These are phyloP conservation scores for Idaea straminata DNA, from an alignment of 2,888 invertebrate species.

Conservation along the genomic window DNA sequence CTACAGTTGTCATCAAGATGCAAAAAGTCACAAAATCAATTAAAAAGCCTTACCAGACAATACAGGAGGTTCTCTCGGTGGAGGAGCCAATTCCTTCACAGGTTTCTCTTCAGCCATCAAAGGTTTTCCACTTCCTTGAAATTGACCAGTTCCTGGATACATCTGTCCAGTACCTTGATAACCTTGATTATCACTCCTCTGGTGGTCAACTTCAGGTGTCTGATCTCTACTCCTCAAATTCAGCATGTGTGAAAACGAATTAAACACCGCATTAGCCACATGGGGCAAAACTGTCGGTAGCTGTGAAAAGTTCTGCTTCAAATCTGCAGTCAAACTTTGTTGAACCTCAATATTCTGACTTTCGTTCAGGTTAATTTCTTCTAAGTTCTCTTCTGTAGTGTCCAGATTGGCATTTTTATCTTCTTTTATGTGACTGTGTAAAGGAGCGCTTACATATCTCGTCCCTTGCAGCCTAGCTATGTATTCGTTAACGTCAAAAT, in stretches of 20 bases:
- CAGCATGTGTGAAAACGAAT: conserved; percentile 80
- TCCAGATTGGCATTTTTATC: conserved; percentile 76
- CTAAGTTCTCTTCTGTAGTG: conserved; percentile 60
- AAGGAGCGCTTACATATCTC: conserved; percentile 67
- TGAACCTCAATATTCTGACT: conserved; percentile 37
- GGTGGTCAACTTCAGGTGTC: conserved; percentile 48
- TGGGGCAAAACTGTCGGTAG: conserved; percentile 80
- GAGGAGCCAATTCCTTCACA: conserved; percentile 51
- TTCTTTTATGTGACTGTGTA: conserved; percentile 62
- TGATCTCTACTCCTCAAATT: conserved; percentile 62
- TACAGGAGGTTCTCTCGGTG: conserved; percentile 58
- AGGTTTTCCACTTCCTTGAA: conserved; percentile 31
- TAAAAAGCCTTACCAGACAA: conserved; percentile 48
- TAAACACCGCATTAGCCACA: conserved; percentile 82
- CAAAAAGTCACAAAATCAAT: neutral
- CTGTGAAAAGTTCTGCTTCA: conserved; percentile 79
- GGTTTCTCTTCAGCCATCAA: conserved; percentile 43
- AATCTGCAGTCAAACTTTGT: conserved; percentile 69
- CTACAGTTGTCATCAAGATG: neutral
- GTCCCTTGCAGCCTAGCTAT: conserved; percentile 71
- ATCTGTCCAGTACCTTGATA: neutral
- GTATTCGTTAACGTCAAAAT: conserved; percentile 75
- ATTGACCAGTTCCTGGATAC: neutral
- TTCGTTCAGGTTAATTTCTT: conserved; percentile 65
- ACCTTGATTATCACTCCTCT: conserved; percentile 14